Conservation (phyloP, 2,797 vertebrate genomes). For the Xenopus petersii region DNA sequence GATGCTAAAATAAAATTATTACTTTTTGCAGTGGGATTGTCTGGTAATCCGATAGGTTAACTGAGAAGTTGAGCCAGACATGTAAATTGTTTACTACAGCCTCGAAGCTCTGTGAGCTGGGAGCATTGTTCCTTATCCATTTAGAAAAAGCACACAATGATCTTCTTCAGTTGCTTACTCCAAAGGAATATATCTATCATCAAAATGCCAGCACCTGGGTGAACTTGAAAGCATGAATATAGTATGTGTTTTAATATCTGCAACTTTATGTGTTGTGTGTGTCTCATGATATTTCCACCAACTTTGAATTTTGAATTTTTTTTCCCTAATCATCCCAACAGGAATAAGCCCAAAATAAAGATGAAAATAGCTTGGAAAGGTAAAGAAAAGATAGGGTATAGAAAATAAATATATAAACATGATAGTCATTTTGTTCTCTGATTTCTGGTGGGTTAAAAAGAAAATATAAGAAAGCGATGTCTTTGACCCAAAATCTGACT, state of each 20-base stretch:
- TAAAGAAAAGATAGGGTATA: slow-evolving; percentile 18
- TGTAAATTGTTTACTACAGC: neutral
- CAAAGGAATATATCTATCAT: slow-evolving; percentile 29
- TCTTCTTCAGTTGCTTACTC: slow-evolving; percentile 6
- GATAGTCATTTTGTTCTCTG: slow-evolving; percentile 40
- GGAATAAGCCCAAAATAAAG: slow-evolving; percentile 23
- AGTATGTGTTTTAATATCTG: neutral
- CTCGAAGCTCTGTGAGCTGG: neutral
- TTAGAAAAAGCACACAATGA: slow-evolving; percentile 8
- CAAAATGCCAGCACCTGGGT: slow-evolving; percentile 30
- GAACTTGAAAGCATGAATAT: slow-evolving; percentile 26
- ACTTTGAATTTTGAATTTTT: slow-evolving; percentile 32
- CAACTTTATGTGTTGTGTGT: neutral
- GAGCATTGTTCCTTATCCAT: slow-evolving; percentile 3
- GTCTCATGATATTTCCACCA: slow-evolving; percentile 27
- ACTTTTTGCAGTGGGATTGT: neutral
- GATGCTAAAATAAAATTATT: neutral
- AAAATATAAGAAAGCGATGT: slow-evolving; percentile 7
- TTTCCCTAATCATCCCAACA: slow-evolving; percentile 27
- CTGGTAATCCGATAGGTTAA: neutral
- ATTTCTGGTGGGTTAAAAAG: slow-evolving; percentile 23
- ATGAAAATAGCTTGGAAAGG: slow-evolving; percentile 23
- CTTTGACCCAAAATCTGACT: slow-evolving; percentile 35
- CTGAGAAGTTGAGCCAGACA: neutral
- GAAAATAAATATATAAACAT: slow-evolving; percentile 28